Evolutionary conservation across 2,113 vertebrate genomes (phyloP).

Genomic region (Gobio gobio): DNA sequence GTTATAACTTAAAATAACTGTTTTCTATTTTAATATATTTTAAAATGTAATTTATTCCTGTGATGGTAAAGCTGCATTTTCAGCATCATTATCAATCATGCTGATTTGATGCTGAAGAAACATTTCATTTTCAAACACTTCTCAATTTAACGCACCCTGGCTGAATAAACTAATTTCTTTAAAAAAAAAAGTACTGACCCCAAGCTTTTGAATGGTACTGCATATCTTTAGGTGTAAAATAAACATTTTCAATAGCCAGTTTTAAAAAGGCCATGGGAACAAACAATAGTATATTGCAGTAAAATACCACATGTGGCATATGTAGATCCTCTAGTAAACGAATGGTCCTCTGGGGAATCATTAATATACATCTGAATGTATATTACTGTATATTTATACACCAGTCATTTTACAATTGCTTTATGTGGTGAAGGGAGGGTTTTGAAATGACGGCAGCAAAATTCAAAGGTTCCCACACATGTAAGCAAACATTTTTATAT

Average conservation of each 20-base stretch:
- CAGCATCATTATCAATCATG: no score
- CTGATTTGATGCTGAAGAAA: no score
- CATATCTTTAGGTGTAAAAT: background rate
- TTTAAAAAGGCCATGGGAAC: background rate
- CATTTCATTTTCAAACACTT: background rate
- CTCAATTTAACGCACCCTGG: background rate
- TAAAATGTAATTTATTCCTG: no score
- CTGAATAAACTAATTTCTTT: background rate
- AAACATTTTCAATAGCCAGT: background rate
- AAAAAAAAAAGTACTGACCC: background rate
- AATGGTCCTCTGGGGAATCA: constrained; percentile 29
- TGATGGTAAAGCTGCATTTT: no score
- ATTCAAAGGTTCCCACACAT: constrained; percentile 30
- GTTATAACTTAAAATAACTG: background rate
- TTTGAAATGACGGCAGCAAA: background rate
- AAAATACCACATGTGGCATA: background rate
- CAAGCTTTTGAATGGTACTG: background rate
- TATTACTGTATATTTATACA: constrained; percentile 9
- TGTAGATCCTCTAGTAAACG: background rate
- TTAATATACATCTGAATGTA: constrained; percentile 15
- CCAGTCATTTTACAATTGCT: constrained; percentile 18
- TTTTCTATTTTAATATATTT: no score
- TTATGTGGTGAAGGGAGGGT: constrained; percentile 20
- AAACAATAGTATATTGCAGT: constrained; percentile 8
- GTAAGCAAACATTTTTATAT: constrained; percentile 26